Conservation (phyloP, 2,797 vertebrate genomes). For the Neopelma chrysocephalum region DNA sequence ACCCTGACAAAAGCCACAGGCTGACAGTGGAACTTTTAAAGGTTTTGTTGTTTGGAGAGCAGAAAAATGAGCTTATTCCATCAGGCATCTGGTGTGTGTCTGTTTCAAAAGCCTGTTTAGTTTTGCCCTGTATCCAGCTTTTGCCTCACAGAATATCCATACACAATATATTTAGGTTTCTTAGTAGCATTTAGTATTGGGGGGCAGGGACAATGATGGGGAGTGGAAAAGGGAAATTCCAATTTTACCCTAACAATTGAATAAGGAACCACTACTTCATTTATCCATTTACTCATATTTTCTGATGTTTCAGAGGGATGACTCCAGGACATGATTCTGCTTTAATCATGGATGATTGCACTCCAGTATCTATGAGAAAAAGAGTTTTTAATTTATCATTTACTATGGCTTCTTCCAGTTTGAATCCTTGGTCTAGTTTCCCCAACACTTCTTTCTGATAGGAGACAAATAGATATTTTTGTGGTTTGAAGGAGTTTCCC, state of each 20-base stretch:
- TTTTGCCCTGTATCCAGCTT: background rate
- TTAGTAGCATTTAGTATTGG: background rate
- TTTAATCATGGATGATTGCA: background rate
- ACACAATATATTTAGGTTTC: background rate
- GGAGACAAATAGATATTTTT: background rate
- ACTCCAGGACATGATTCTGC: background rate
- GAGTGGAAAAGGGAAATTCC: background rate
- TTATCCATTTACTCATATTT: background rate
- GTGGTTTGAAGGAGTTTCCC: background rate
- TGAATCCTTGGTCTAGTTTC: background rate
- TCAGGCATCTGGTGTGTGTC: background rate
- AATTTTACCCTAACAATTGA: background rate
- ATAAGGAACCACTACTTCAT: background rate
- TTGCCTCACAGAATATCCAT: background rate
- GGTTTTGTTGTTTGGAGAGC: background rate
- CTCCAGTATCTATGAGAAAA: background rate
- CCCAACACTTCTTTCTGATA: background rate
- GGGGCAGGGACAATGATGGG: too few species aligned
- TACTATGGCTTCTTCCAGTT: background rate
- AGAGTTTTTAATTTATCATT: background rate
- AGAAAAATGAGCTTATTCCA: background rate
- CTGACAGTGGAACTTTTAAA: background rate
- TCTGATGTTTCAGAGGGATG: background rate
- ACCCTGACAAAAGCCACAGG: background rate
- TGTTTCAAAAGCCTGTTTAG: background rate